Conservation (phyloP, 2,113 vertebrate genomes). For the Protobothrops flavoviridis region DNA sequence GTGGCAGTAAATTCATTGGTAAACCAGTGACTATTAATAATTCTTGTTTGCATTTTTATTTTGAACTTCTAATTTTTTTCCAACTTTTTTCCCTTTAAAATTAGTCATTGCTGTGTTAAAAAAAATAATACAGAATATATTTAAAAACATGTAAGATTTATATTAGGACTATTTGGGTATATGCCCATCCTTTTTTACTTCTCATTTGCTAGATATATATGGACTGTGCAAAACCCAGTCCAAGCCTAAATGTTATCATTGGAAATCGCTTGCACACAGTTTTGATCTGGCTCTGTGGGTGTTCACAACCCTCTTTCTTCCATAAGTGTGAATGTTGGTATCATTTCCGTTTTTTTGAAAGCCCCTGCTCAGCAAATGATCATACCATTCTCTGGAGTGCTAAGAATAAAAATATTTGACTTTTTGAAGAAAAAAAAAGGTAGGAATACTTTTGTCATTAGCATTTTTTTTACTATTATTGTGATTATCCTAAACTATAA, state of each 20-base stretch:
- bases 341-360: not conserved
- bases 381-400: not conserved
- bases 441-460: not conserved
- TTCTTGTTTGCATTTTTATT: not conserved
- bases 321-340: not conserved
- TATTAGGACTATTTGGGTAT: not conserved
- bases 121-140: not conserved
- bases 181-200: not conserved
- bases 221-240: not conserved
- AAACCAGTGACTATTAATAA: not conserved
- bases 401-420: not conserved
- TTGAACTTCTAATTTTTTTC: not conserved
- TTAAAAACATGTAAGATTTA: not conserved
- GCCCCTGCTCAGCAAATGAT: not conserved
- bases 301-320: not conserved
- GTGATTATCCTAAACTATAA: not conserved
- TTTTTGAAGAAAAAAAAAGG: not conserved
- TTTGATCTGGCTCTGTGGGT: not conserved
- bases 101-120: not conserved
- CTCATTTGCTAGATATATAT: not conserved
- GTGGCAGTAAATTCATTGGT: not conserved
- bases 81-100: not conserved
- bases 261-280: not conserved
- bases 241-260: not conserved
- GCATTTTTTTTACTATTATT: not conserved